phyloP scores from a whole-genome alignment of 2,888 invertebrate genomes.

The Pasiphila rectangulata region DNA sequence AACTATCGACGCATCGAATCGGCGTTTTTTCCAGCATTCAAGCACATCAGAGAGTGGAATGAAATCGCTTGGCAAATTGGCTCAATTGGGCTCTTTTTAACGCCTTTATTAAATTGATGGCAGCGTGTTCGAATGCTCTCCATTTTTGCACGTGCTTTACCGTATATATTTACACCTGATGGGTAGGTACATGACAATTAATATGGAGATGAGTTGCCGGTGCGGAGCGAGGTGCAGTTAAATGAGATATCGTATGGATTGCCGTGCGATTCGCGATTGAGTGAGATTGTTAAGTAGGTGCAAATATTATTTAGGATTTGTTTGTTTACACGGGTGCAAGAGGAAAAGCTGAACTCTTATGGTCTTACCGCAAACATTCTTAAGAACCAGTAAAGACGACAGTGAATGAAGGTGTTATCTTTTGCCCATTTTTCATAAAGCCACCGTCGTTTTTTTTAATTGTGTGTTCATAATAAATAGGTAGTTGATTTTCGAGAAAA shows the following conservation, averaged over 20 bases:
- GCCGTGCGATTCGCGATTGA: not conserved
- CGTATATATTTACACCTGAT: too few species aligned
- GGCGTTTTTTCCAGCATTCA: constrained; percentile 16
- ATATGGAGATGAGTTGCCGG: constrained; percentile 16
- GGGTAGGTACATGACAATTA: constrained; percentile 1
- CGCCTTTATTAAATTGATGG: constrained; percentile 29
- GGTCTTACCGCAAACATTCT: too few species aligned
- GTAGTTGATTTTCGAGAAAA: too few species aligned
- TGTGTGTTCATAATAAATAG: too few species aligned
- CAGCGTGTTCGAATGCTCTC: constrained; percentile 11
- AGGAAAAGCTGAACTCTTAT: too few species aligned
- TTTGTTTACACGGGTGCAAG: too few species aligned
- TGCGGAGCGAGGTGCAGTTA: not conserved
- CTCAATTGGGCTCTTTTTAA: constrained; percentile 30
- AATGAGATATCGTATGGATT: constrained; percentile 7
- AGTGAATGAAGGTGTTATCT: too few species aligned
- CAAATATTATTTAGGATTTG: not conserved
- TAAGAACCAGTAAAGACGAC: too few species aligned
- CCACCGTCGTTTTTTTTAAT: too few species aligned
- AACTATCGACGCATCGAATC: not conserved
- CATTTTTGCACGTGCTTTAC: constrained; percentile 11
- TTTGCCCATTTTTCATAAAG: too few species aligned
- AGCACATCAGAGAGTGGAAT: constrained; percentile 18
- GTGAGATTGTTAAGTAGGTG: not conserved
- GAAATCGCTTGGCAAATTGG: constrained; percentile 30